These are phyloP conservation scores for Amazona vittata DNA, from an alignment of 2,113 vertebrate species.

Conservation along the genomic window DNA sequence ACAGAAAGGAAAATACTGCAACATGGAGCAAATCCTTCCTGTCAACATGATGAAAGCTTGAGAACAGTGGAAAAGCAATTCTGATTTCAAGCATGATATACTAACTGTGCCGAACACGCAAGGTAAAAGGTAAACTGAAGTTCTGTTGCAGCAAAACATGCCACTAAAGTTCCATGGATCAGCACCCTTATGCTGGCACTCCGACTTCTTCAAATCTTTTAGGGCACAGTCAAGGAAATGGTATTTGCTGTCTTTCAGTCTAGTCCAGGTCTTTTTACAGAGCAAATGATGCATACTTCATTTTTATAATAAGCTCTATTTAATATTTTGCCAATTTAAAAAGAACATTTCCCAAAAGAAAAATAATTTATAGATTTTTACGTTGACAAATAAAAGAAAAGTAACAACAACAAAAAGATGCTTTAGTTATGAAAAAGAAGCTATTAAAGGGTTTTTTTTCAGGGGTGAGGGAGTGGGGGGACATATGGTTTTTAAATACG, in stretches of 20 bases:
- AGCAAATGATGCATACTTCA: background rate
- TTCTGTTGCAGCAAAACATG: background rate
- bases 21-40: background rate
- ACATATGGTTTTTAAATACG: background rate
- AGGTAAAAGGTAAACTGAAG: background rate
- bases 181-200: background rate
- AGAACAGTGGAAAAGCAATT: background rate
- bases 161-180: background rate
- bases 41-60: background rate
- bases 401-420: rapidly evolving
- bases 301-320: background rate
- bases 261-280: background rate
- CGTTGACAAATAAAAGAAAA: background rate
- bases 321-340: background rate
- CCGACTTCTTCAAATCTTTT: background rate
- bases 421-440: background rate
- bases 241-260: background rate
- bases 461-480: background rate
- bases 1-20: background rate
- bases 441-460: too few relatives aligned
- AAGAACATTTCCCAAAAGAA: background rate
- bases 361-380: background rate
- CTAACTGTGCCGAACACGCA: background rate
- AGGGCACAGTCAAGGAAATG: background rate
- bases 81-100: background rate